A percentile compares a stretch with the other conserved stretches of the same genome.
phyloP scores from a whole-genome alignment of 2,888 invertebrate species.

The Habroteleia sp. region DNA sequence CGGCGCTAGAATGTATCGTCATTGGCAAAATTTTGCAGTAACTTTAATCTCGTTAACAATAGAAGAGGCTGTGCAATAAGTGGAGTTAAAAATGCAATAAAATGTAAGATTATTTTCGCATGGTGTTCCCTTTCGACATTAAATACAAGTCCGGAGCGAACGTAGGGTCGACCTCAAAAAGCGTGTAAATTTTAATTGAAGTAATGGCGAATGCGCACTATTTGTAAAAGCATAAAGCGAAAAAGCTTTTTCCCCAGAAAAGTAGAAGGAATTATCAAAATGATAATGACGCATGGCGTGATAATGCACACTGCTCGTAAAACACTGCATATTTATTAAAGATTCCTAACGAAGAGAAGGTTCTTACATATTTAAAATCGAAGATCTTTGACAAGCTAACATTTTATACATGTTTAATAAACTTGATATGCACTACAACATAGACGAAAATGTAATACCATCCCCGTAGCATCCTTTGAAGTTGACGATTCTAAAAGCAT shows the following conservation, averaged over 20 bases:
- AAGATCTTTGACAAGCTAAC: slow-evolving; percentile 57
- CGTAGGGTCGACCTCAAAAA: slow-evolving; percentile 12
- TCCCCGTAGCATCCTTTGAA: slow-evolving; percentile 57
- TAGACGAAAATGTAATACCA: slow-evolving; percentile 63
- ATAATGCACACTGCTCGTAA: slow-evolving; percentile 25
- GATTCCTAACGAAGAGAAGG: slow-evolving; percentile 25
- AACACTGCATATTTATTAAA: slow-evolving; percentile 36
- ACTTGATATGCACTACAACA: slow-evolving; percentile 62
- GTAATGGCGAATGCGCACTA: slow-evolving; percentile 21
- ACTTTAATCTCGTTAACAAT: slow-evolving; percentile 15
- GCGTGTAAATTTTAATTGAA: slow-evolving; percentile 48
- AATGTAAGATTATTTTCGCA: slow-evolving; percentile 17
- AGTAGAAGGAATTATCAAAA: slow-evolving; percentile 33
- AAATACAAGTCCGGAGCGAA: not conserved
- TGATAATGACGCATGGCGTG: slow-evolving; percentile 27
- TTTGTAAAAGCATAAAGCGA: slow-evolving; percentile 22
- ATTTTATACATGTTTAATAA: slow-evolving; percentile 62
- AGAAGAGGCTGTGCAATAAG: not conserved
- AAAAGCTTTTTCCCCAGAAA: slow-evolving; percentile 24
- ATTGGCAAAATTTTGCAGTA: slow-evolving; percentile 14
- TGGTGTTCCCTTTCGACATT: not conserved
- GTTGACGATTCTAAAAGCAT: slow-evolving; percentile 65
- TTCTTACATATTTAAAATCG: slow-evolving; percentile 50
- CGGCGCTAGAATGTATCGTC: slow-evolving; percentile 7
- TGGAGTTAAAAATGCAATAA: slow-evolving; percentile 18